phyloP scores from a whole-genome alignment of 53 echinoderm and acorn worm genomes.

The Zoroaster sp. region DNA sequence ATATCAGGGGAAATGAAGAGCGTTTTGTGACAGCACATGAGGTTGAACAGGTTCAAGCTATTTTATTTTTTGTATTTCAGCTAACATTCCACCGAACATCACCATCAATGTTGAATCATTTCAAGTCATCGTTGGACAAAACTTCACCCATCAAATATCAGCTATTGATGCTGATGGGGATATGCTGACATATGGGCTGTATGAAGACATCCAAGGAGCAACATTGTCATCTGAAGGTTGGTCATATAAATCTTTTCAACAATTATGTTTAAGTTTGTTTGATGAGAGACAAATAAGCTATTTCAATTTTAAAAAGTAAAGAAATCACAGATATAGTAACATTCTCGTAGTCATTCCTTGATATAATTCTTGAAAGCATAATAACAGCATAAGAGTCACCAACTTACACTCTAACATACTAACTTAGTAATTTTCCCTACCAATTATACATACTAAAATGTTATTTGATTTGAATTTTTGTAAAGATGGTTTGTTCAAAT shows the following conservation, averaged over 20 bases:
- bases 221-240: too few relatives aligned
- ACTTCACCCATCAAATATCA: not conserved
- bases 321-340: too few relatives aligned
- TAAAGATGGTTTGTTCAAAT: conserved; percentile 62
- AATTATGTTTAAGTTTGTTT: too few relatives aligned
- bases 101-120: not conserved
- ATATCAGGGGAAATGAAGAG: not conserved
- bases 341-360: too few relatives aligned
- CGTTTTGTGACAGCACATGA: not conserved
- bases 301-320: too few relatives aligned
- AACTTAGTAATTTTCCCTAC: too few relatives aligned
- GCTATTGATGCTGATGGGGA: conserved; percentile 25
- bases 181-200: not conserved
- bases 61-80: not conserved
- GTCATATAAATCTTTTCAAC: too few relatives aligned
- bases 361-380: too few relatives aligned
- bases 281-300: too few relatives aligned
- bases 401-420: too few relatives aligned
- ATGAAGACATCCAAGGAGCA: conserved; percentile 23
- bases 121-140: conserved; percentile 7
- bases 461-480: conserved; percentile 21
- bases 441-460: too few relatives aligned
- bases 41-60: not conserved
- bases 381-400: too few relatives aligned
- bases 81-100: conserved; percentile 43